Base-by-base conservation (phyloP, 1,140 invertebrate species). In the Melanaphis sacchari region DNA sequence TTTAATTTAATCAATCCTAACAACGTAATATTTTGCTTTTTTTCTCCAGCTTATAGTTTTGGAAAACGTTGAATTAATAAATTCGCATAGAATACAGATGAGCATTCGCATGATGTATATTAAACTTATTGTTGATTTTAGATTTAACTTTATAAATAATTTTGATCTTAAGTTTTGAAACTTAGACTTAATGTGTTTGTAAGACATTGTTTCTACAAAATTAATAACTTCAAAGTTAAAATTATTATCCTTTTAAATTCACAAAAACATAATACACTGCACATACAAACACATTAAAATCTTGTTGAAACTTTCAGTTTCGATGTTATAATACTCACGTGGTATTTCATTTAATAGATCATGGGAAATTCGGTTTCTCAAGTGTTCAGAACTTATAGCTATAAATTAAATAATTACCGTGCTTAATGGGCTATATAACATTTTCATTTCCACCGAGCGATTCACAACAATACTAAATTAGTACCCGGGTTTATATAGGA, bases 111-210 rank as follows among this genome's bases (percentile, higher is more conserved):
- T n/a, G 40, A 54, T 8, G 49, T 52, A 36, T 36, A 54, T 89
- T 89, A 90, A 90, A 38, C 38, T 90, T n/a, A 41, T 66, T 90
- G 52, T 66, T 90, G 89, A 90, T 90, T 66, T 90, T 90, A 66
- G 21, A 66, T 66, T 88, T 49, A 49, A n/a, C 89, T 41, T 41
- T 66, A 59, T 59, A 36, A 26, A 18, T 90, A 41, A 36, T 90
- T 90, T 66, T 2, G 89, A 66, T 90, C 1, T 46, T 22, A 43
- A 90, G 88, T 90, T 90, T 40, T 3, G 8, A 41, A 90, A 90
- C 24, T 66, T 90, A 41, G 66, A 59, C 52, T n/a, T 90, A 66
- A 90, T 66, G 52, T 40, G 54, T n/a, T 66, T 26, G 40, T 66
- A 41, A 90, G 7, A 41, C 49, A 90, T 59, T 22, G 89, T 90